Base-by-base conservation (phyloP, 2,797 vertebrate genomes). In the Halcyon badia region DNA sequence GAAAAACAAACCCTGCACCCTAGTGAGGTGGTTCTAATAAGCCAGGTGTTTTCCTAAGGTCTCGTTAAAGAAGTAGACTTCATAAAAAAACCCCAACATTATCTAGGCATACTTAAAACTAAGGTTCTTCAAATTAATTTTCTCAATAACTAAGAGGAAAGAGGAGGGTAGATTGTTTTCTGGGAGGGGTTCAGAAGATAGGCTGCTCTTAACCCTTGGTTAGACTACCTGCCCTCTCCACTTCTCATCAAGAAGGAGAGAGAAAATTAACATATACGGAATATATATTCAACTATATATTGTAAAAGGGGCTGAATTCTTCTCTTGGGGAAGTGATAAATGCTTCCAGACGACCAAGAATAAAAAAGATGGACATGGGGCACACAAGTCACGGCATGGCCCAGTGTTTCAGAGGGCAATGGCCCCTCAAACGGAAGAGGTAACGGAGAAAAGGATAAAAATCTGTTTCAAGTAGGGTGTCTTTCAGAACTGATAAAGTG, bases 1-100 rank as follows among this genome's bases (percentile, higher is more conserved):
- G 2, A 41, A 26, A 20, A 66, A 61, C 9, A 60, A 64, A 4
- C 0, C 4, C 20, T 22, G 17, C 10, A 21, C 1, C 0, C 26
- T 31, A 31, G 28, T 20, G 44, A 44, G 44, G 44, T 44, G 10
- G 19, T 20, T 44, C 10, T 44, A 44, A 44, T 7, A 68, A 48
- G 3, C 3, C 2, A 9, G 22, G 9, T 20, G 44, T 39, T 61
- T 16, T 8, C 7, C 69, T 39, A 70, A 24, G 0, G 1, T 37
- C 68, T 11, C 2, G 46, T 84, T 54, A 52, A 75, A 75, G 18
- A 62, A 51, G 24, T 0, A 0, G 8, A 13, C 5, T 41, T 75
- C 14, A 2, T 33, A 2, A 14, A 5, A 30, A 52, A 12, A 10
- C 10, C 9, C 10, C 10, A 11, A 11, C 37, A 37, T 6, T 46